phyloP scores from a whole-genome alignment of 92 coral and sea anemone genomes.

The Desmophyllum pertusum region DNA sequence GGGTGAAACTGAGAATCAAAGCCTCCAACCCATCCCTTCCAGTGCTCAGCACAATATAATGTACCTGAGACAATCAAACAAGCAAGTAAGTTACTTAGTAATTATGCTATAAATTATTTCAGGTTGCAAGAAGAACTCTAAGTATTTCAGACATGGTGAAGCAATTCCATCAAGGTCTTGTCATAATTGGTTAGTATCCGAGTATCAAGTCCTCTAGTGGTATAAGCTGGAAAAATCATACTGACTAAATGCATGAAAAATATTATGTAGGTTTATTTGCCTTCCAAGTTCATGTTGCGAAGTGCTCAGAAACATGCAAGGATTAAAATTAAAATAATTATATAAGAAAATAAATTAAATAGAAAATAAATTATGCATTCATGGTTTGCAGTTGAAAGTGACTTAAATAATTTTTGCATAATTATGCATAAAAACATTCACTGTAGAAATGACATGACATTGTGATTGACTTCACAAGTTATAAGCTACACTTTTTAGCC shows the following conservation, averaged over 20 bases:
- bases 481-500: too few relatives aligned
- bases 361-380: too few relatives aligned
- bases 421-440: not conserved
- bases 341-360: too few relatives aligned
- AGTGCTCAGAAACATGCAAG: too few relatives aligned
- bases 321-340: too few relatives aligned
- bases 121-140: constrained; percentile 69
- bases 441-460: not conserved
- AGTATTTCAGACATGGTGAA: constrained; percentile 67
- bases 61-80: too few relatives aligned
- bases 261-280: not conserved
- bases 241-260: not conserved
- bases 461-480: not conserved
- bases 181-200: constrained; percentile 60
- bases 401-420: too few relatives aligned
- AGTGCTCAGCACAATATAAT: too few relatives aligned
- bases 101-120: not conserved
- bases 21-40: too few relatives aligned
- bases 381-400: too few relatives aligned
- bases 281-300: not conserved
- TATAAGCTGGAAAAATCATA: not conserved
- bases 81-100: too few relatives aligned
- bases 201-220: not conserved
- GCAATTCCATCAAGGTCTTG: constrained; percentile 51
- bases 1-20: too few relatives aligned